A percentile compares a stretch with the other conserved stretches of the same genome.
Evolutionary conservation across 2,888 invertebrate species (phyloP).

Genomic region (Xestoiulus laeticollis): DNA sequence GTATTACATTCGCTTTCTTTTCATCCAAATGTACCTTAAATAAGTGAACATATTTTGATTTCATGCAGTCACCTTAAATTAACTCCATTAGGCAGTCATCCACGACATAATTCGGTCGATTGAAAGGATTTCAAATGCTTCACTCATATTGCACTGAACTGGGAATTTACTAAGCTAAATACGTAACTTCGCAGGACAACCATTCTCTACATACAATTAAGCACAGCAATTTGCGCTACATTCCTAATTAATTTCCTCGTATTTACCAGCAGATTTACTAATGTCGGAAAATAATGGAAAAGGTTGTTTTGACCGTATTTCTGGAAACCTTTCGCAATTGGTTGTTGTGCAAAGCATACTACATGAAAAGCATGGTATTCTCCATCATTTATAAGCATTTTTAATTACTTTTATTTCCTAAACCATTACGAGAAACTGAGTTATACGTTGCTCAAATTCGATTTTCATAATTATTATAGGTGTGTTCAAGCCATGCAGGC

Average conservation of each 20-base stretch:
- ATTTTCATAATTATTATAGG: too few relatives aligned
- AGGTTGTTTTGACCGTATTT: not conserved
- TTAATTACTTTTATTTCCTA: too few relatives aligned
- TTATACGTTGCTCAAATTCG: too few relatives aligned
- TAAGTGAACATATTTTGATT: constrained; percentile 7
- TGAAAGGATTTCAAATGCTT: not conserved
- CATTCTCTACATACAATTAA: not conserved
- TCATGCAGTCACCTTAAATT: constrained; percentile 16
- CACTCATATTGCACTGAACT: not conserved
- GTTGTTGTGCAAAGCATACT: too few relatives aligned
- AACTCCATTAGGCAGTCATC: not conserved
- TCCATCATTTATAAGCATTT: too few relatives aligned
- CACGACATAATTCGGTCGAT: not conserved
- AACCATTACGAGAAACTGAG: too few relatives aligned
- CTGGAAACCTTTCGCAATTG: not conserved
- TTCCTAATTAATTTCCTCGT: not conserved
- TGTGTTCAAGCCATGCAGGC: too few relatives aligned
- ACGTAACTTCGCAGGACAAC: not conserved
- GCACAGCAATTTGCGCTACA: not conserved
- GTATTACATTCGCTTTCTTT: constrained; percentile 3
- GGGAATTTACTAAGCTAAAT: not conserved
- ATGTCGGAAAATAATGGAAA: not conserved
- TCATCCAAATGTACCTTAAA: not conserved
- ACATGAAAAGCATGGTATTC: too few relatives aligned
- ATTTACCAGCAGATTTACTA: not conserved